phyloP scores from a whole-genome alignment of 1,140 invertebrate genomes.

The Zaprionus taronus region DNA sequence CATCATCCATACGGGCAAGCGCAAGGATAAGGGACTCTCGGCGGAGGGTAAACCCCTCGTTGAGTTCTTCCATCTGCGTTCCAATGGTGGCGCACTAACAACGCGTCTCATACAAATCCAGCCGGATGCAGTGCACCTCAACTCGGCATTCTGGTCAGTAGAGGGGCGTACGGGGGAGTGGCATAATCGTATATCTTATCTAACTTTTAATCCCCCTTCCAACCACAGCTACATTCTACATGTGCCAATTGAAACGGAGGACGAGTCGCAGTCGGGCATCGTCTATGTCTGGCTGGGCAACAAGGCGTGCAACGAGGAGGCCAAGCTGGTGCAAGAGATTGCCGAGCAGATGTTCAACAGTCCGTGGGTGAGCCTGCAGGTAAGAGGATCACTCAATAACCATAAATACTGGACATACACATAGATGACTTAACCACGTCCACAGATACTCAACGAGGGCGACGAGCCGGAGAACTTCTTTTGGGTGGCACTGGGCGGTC shows the following conservation, averaged over 20 bases:
- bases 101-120: constrained; percentile 96
- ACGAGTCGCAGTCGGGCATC: constrained; percentile 94
- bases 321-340: constrained; percentile 95
- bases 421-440: not conserved
- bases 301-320: constrained; percentile 94
- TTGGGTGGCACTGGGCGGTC: constrained; percentile 97
- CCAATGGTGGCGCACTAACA: constrained; percentile 97
- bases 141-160: constrained; percentile 93
- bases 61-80: constrained; percentile 97
- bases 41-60: constrained; percentile 87
- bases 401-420: not conserved
- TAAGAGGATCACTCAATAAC: constrained; percentile 43
- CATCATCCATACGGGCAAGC: constrained; percentile 96
- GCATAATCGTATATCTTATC: not conserved
- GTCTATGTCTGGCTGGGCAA: constrained; percentile 99
- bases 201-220: not conserved
- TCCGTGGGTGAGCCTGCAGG: constrained; percentile 93
- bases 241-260: constrained; percentile 96
- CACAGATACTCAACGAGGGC: constrained; percentile 95
- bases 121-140: constrained; percentile 91
- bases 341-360: constrained; percentile 97
- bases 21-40: constrained; percentile 87
- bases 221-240: constrained; percentile 94
- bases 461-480: constrained; percentile 99
- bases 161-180: accelerated